Conservation (phyloP, 1,140 invertebrate genomes). For the Aphelinus certus region DNA sequence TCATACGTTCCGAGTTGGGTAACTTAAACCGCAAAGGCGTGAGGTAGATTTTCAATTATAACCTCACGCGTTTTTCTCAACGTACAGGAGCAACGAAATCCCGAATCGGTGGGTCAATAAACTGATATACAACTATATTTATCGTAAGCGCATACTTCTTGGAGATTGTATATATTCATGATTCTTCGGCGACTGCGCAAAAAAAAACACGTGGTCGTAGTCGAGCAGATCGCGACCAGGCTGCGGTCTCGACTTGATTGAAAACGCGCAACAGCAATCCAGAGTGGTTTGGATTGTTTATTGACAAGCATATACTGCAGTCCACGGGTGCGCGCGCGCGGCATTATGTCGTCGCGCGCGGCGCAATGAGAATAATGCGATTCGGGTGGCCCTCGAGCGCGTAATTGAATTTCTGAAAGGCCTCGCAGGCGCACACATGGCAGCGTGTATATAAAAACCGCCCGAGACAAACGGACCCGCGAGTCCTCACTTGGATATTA, state of each 20-base stretch:
- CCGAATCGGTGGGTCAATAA: no score
- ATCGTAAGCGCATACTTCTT: no score
- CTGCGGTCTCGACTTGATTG: constrained; percentile 8
- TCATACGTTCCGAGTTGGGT: no score
- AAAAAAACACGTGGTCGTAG: no score
- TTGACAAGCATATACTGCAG: constrained; percentile 8
- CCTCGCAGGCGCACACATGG: constrained; percentile 7
- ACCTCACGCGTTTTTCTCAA: no score
- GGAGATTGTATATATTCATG: no score
- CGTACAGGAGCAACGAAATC: no score
- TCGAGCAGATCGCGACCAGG: no score
- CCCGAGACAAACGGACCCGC: background rate
- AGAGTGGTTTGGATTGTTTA: constrained; percentile 31
- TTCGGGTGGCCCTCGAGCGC: background rate
- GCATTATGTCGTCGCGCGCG: constrained; percentile 12
- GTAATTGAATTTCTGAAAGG: constrained; percentile 43
- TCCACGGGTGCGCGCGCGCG: background rate
- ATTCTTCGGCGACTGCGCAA: no score
- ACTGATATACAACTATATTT: background rate
- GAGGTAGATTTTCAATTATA: no score
- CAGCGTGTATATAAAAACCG: background rate
- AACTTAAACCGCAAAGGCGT: no score
- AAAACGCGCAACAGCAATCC: constrained; percentile 26
- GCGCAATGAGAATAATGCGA: constrained; percentile 23
- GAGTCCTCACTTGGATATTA: constrained; percentile 36